phyloP scores from a whole-genome alignment of 1,140 invertebrate genomes.

The Agrilus planipennis region DNA sequence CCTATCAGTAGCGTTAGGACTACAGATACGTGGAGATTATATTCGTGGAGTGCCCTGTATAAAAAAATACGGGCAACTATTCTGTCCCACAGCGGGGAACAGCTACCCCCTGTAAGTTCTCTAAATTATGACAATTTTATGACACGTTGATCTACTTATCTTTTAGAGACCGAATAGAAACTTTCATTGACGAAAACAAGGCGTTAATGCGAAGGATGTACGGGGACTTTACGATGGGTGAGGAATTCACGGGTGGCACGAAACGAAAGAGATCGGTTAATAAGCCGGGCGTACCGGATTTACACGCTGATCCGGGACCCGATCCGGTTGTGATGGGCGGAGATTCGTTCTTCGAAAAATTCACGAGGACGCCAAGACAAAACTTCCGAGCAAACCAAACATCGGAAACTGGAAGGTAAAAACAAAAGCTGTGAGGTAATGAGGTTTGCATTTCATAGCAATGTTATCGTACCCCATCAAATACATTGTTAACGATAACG shows the following conservation, averaged over 20 bases:
- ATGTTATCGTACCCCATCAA: no score
- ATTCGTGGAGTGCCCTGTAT: constrained; percentile 79
- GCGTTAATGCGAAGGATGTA: constrained; percentile 87
- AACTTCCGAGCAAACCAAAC: constrained; percentile 39
- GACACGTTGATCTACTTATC: not conserved
- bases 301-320: constrained; percentile 33
- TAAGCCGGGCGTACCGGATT: constrained; percentile 40
- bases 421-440: no score
- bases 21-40: constrained; percentile 72
- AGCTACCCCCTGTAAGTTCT: constrained; percentile 81
- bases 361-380: constrained; percentile 41
- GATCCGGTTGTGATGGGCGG: constrained; percentile 22
- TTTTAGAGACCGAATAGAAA: constrained; percentile 76
- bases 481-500: no score
- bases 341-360: constrained; percentile 35
- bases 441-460: no score
- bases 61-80: constrained; percentile 76
- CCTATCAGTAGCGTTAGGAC: constrained; percentile 67
- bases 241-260: constrained; percentile 38
- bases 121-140: no score
- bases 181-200: constrained; percentile 88
- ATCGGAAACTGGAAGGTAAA: constrained; percentile 48
- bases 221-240: constrained; percentile 63
- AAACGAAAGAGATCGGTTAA: constrained; percentile 37
- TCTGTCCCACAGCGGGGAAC: constrained; percentile 80